phyloP scores from a whole-genome alignment of 2,113 vertebrate species.

The Cyphomyrus plagiostoma region DNA sequence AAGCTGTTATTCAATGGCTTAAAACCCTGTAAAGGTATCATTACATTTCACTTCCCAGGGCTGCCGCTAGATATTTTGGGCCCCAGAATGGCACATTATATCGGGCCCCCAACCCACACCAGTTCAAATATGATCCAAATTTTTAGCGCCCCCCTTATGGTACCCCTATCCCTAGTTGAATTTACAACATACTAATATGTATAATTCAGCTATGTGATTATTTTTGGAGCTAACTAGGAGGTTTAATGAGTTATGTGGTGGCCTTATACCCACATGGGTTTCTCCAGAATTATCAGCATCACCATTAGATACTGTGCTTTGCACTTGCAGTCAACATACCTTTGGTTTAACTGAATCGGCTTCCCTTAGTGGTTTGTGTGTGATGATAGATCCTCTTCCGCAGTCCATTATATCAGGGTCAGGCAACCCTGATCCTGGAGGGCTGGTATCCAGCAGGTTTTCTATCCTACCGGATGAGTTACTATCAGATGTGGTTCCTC shows the following conservation, averaged over 20 bases:
- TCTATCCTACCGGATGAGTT: not conserved
- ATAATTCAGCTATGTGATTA: not conserved
- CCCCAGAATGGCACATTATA: not conserved
- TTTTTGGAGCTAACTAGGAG: not conserved
- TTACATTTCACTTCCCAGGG: not conserved
- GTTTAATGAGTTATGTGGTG: not conserved
- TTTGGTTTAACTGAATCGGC: not conserved
- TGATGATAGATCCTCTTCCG: not conserved
- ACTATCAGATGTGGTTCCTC: not conserved
- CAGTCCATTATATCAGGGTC: not conserved
- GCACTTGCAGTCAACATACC: not conserved
- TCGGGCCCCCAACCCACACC: not conserved
- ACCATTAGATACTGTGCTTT: not conserved
- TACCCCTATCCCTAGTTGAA: not conserved
- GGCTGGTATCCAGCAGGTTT: not conserved
- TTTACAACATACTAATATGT: not conserved
- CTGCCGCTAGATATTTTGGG: not conserved
- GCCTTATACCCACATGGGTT: not conserved
- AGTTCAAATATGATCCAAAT: not conserved
- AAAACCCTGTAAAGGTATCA: not conserved
- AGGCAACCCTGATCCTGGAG: not conserved
- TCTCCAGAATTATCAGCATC: not conserved
- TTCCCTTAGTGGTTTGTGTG: not conserved
- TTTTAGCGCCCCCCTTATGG: not conserved
- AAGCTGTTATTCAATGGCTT: not conserved